A percentile compares a stretch with the other conserved stretches of the same genome.
Conservation (phyloP, 2,888 invertebrate genomes). For the Cephus nigrinus region DNA sequence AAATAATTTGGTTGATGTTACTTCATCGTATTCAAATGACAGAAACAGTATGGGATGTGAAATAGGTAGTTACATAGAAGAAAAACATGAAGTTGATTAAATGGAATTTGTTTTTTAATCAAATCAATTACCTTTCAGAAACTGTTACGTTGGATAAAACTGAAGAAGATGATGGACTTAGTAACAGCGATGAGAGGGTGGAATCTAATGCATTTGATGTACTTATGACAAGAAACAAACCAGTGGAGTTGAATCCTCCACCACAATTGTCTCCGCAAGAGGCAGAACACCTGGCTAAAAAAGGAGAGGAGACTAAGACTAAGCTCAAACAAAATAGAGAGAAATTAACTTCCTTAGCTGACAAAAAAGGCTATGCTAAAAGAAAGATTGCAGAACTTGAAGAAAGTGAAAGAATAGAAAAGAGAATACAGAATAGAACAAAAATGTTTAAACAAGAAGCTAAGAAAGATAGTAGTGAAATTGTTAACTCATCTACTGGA, state of each 20-base stretch:
- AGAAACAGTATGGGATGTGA: not conserved
- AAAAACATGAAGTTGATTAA: not conserved
- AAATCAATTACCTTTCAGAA: not conserved
- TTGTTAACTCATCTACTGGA: slow-evolving; percentile 12
- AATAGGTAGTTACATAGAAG: not conserved
- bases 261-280: slow-evolving; percentile 14
- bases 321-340: slow-evolving; percentile 37
- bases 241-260: slow-evolving; percentile 19
- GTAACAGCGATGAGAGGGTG: slow-evolving; percentile 12
- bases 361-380: slow-evolving; percentile 73
- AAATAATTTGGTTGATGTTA: not conserved
- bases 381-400: slow-evolving; percentile 71
- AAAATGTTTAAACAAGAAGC: slow-evolving; percentile 70
- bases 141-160: not conserved
- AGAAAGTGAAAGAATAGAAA: slow-evolving; percentile 70
- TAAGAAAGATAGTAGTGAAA: slow-evolving; percentile 50
- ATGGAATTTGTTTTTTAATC: not conserved
- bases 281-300: slow-evolving; percentile 18
- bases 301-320: slow-evolving; percentile 25
- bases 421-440: slow-evolving; percentile 72
- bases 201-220: slow-evolving; percentile 50
- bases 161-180: not conserved
- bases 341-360: slow-evolving; percentile 70
- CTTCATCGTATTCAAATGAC: not conserved
- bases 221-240: slow-evolving; percentile 46